phyloP scores from a whole-genome alignment of 2,888 invertebrate species.

The Microplitis deprimator region DNA sequence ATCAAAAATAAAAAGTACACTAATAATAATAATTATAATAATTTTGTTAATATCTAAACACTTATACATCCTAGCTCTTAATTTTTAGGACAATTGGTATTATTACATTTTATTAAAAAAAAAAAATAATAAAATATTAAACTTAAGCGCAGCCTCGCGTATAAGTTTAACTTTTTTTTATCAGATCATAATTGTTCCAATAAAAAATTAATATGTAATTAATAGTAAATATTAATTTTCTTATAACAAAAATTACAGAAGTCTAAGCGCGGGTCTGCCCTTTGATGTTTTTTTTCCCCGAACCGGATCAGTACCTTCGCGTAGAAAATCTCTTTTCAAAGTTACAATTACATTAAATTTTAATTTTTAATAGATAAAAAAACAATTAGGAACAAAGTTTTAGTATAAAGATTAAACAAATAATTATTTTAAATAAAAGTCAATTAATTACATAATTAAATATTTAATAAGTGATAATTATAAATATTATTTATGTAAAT shows the following conservation, averaged over 20 bases:
- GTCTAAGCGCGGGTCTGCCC: conserved; percentile 35
- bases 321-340: neutral
- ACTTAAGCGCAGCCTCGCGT: conserved; percentile 59
- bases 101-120: conserved; percentile 55
- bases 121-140: conserved; percentile 56
- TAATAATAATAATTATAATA: conserved; percentile 38
- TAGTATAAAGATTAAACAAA: conserved; percentile 12
- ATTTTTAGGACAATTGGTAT: conserved; percentile 55
- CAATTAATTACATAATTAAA: neutral
- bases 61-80: conserved; percentile 52
- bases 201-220: conserved; percentile 47
- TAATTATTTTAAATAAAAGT: neutral
- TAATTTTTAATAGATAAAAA: conserved; percentile 41
- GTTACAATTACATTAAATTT: conserved; percentile 47
- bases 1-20: conserved; percentile 32
- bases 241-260: conserved; percentile 49
- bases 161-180: conserved; percentile 56
- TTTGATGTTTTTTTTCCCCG: conserved; percentile 56
- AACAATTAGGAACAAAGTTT: conserved; percentile 26
- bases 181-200: conserved; percentile 53
- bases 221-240: conserved; percentile 52
- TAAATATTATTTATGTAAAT: conserved; percentile 38
- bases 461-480: neutral
- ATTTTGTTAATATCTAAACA: conserved; percentile 53
- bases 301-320: conserved; percentile 46